Evolutionary conservation across 2,113 vertebrate genomes (phyloP), one percentile per base, ranked within the genome.

Genomic region (Brachypteracias leptosomus): DNA sequence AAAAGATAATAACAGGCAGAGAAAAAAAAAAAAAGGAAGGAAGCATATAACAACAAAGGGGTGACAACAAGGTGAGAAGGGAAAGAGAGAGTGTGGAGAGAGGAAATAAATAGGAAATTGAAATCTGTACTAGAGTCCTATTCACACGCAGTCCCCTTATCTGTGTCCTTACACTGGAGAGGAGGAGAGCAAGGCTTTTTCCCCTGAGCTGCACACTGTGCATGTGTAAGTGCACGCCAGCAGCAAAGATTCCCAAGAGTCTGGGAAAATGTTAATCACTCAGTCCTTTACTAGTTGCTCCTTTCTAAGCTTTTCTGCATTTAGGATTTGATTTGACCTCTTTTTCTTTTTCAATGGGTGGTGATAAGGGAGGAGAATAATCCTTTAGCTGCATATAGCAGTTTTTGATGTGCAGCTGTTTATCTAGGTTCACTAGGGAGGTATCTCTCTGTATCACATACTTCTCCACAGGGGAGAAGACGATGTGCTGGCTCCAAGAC

Each of bases 31-130:
- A 1, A 40, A 72, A n/a, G n/a, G 38, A 59, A 76, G 28, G 47
- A 66, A 2, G 1, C 2, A 8, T 0, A 0, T 47, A 91, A 88
- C 8, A 18, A 72, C 0, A 1, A 89, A 59, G 0, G 1, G 15
- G 57, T 44, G 77, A 78, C 75, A 91, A 81, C 63, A 71, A 81
- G 61, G 40, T 65, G 68, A 65, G n/a, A 66, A 94, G 57, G 65
- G 61, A 54, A 76, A 80, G n/a, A 66, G 3, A 4, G 47, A 74
- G 62, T 10, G 31, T 1, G 4, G 59, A 70, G 5, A 9, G 44
- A 82, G 77, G 51, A 95, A 95, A 85, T 61, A 88, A 81, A 72
- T 36, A 94, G 84, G 80, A 96, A 96, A 94, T 35, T 88, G 80
- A 89, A 96, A 87, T 62, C 49, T 51, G 22, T 29, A 76, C 66